Evolutionary conservation across 2,113 vertebrate genomes (phyloP), one percentile per base, ranked within the genome.

Genomic region (Zingel zingel): DNA sequence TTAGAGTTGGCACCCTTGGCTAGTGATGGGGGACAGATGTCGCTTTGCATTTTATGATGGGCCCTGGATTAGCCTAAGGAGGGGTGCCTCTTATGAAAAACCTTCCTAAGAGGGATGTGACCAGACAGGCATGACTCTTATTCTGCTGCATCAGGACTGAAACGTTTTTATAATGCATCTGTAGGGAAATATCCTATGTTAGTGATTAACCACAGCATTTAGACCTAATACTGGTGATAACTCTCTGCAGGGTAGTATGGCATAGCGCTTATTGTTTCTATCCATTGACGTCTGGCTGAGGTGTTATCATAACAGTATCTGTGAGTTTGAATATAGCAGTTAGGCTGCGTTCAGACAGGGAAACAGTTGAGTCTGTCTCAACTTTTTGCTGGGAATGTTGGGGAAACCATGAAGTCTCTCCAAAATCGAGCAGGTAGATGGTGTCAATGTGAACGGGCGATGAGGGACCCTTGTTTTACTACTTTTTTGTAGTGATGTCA

Each of bases 11-110:
- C 90, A 85, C 73, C 79, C 88, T 90, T 72, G 75, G 78, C 79
- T 69, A 70, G 82, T 85, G 72, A 84, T 62, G 83, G 88, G 88
- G 82, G 75, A 83, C 74, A 81, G 77, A 54, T 78, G 90, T 90
- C 86, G 45, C 83, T 88, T 84, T 90, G 70, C 76, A 76, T 94
- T 88, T 89, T 85, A 66, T 88, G 83, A 84, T 82, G 71, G 59
- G 51, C 53, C 61, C 58, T 75, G 65, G 81, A 80, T 85, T 78
- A 77, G 84, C 77, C 78, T 21, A 21, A 69, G 74, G 70, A 85
- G 21, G 43, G 69, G 43, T 81, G 80, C 72, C 70, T 80, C 67
- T 80, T 86, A 54, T 83, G 66, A 82, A 87, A 84, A 84, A 62
- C 69, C 57, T 62, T 63, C 45, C 76, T 78, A 67, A 80, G 59